These are phyloP conservation scores for Ctenoplectra terminalis DNA, from an alignment of 1,140 invertebrate genomes.

Conservation along the genomic window DNA sequence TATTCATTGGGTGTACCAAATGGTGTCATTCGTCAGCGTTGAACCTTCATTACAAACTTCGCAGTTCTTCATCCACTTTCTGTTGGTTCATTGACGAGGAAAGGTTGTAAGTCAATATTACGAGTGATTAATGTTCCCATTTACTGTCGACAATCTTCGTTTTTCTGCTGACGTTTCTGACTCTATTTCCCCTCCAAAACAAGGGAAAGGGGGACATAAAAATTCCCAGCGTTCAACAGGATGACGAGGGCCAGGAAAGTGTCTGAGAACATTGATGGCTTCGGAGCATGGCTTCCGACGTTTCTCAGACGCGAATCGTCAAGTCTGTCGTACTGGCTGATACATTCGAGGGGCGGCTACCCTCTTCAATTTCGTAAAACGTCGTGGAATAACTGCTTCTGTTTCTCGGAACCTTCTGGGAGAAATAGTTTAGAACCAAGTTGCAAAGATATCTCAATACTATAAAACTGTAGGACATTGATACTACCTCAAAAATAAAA, in stretches of 20 bases:
- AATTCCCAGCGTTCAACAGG: neutral
- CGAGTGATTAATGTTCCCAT: neutral
- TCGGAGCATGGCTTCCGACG: conserved; percentile 18
- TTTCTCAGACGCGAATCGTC: conserved; percentile 31
- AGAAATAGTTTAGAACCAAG: neutral
- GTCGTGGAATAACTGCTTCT: neutral
- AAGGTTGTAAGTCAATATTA: neutral
- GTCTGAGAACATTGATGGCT: conserved; percentile 35
- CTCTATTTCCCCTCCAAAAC: neutral
- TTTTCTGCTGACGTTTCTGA: neutral
- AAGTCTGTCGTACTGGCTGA: neutral
- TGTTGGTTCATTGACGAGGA: neutral
- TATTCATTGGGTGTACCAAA: too few relatives aligned
- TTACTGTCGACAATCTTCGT: neutral
- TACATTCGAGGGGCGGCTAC: neutral
- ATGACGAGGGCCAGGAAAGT: conserved; percentile 20
- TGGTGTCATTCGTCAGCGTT: neutral
- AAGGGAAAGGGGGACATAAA: conserved; percentile 7
- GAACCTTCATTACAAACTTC: neutral
- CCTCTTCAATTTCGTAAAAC: conserved; percentile 2
- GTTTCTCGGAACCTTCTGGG: neutral
- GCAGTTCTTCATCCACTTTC: too few relatives aligned
- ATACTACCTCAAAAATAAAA: too few relatives aligned
- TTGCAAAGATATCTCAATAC: neutral
- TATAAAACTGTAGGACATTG: too few relatives aligned